A percentile compares a stretch with the other conserved stretches of the same genome.
phyloP scores from a whole-genome alignment of 2,888 invertebrate genomes.

The Xylota segnis region DNA sequence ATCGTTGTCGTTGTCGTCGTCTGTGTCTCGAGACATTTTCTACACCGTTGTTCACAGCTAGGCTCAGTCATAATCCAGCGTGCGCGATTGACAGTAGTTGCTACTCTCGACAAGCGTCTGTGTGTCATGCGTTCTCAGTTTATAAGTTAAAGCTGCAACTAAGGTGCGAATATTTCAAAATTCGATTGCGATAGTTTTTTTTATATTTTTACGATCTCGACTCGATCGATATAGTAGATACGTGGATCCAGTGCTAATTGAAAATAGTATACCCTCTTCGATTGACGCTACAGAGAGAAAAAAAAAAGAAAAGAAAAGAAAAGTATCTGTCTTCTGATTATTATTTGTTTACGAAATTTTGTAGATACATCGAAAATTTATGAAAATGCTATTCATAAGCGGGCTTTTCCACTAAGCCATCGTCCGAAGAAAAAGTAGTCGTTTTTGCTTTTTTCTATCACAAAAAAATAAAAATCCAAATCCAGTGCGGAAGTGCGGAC shows the following conservation, averaged over 20 bases:
- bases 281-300: constrained; percentile 37
- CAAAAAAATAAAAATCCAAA: not conserved
- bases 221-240: constrained; percentile 43
- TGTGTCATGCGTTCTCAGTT: constrained; percentile 53
- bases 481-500: constrained; percentile 63
- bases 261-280: constrained; percentile 38
- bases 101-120: constrained; percentile 11
- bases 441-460: not conserved
- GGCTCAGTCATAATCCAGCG: constrained; percentile 67
- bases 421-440: constrained; percentile 4
- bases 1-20: constrained; percentile 17
- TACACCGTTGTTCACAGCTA: constrained; percentile 46
- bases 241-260: constrained; percentile 47
- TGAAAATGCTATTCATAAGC: constrained; percentile 48
- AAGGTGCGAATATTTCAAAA: constrained; percentile 70
- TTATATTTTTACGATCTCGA: constrained; percentile 10
- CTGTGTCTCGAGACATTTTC: constrained; percentile 41
- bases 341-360: constrained; percentile 48
- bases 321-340: constrained; percentile 17
- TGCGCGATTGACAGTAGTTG: constrained; percentile 60
- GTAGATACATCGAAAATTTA: constrained; percentile 10
- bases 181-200: constrained; percentile 64
- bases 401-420: constrained; percentile 32
- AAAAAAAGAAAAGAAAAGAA: too few relatives aligned
- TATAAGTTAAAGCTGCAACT: constrained; percentile 38